These are phyloP conservation scores for Reinhardtius hippoglossoides DNA, from an alignment of 2,113 vertebrate genomes.

Conservation along the genomic window DNA sequence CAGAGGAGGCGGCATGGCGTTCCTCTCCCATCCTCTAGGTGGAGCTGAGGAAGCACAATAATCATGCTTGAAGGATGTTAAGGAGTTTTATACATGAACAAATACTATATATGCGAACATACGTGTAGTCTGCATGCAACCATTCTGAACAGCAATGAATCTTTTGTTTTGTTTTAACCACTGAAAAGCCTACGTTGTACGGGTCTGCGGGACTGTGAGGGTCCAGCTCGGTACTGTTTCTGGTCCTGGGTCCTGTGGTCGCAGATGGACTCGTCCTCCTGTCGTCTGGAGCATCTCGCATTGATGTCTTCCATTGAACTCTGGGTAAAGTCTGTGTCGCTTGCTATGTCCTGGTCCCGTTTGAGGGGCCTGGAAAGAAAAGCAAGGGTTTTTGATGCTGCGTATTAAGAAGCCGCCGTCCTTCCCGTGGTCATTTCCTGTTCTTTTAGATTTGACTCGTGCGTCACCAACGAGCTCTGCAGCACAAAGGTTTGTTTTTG, in stretches of 20 bases:
- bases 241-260: conserved; percentile 83
- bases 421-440: background rate
- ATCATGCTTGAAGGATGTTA: background rate
- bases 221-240: conserved; percentile 76
- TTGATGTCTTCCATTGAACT: conserved; percentile 85
- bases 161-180: background rate
- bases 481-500: background rate
- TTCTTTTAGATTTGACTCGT: background rate
- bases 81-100: background rate
- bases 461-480: background rate
- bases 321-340: conserved; percentile 85
- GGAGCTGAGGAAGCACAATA: conserved; percentile 62
- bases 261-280: conserved; percentile 76
- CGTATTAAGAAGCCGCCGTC: too few species aligned
- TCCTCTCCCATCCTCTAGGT: conserved; percentile 83
- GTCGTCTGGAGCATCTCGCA: conserved; percentile 62
- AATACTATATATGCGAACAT: background rate
- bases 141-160: background rate
- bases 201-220: conserved; percentile 57
- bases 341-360: conserved; percentile 82
- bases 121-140: background rate
- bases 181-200: conserved; percentile 61
- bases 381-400: background rate
- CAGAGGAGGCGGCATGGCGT: conserved; percentile 73
- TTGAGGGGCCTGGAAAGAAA: conserved; percentile 79